Evolutionary conservation across 2,888 invertebrate species (phyloP).

Genomic region (Scaeva pyrastri): DNA sequence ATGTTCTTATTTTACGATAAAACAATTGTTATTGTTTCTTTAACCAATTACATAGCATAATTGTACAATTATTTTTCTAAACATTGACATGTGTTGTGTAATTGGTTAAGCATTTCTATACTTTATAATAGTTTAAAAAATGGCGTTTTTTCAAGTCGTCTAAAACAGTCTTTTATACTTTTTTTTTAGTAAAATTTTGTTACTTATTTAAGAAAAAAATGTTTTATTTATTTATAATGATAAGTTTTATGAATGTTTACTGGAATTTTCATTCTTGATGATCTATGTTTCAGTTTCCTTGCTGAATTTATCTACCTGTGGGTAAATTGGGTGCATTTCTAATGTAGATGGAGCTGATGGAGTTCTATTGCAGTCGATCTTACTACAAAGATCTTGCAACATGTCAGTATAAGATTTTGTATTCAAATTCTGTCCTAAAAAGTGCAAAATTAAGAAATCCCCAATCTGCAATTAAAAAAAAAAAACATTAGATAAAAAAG

Average conservation of each 20-base stretch:
- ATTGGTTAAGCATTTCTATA: slow-evolving; percentile 13
- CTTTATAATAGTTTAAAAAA: slow-evolving; percentile 16
- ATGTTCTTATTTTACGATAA: background rate
- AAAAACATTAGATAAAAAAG: background rate
- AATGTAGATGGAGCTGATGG: slow-evolving; percentile 94
- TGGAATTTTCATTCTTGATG: slow-evolving; percentile 4
- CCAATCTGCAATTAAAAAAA: slow-evolving; percentile 87
- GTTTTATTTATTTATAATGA: slow-evolving; percentile 30
- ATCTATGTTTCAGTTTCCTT: slow-evolving; percentile 93
- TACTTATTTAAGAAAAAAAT: slow-evolving; percentile 30
- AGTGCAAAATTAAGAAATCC: slow-evolving; percentile 92
- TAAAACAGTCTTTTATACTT: slow-evolving; percentile 61
- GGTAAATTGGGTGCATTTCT: slow-evolving; percentile 94
- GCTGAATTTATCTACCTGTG: slow-evolving; percentile 90
- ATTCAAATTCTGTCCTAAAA: slow-evolving; percentile 94
- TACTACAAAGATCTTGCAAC: slow-evolving; percentile 88
- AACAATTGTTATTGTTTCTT: background rate
- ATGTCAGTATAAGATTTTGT: slow-evolving; percentile 92
- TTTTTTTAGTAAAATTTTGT: slow-evolving; percentile 25
- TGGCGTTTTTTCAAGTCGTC: slow-evolving; percentile 36
- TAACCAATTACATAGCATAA: background rate
- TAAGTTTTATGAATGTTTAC: slow-evolving; percentile 13
- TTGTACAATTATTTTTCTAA: background rate
- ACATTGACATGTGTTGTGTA: background rate
- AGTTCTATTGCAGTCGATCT: slow-evolving; percentile 87